These are phyloP conservation scores for Zelleria hepariella DNA, from an alignment of 2,888 invertebrate genomes.

Conservation along the genomic window DNA sequence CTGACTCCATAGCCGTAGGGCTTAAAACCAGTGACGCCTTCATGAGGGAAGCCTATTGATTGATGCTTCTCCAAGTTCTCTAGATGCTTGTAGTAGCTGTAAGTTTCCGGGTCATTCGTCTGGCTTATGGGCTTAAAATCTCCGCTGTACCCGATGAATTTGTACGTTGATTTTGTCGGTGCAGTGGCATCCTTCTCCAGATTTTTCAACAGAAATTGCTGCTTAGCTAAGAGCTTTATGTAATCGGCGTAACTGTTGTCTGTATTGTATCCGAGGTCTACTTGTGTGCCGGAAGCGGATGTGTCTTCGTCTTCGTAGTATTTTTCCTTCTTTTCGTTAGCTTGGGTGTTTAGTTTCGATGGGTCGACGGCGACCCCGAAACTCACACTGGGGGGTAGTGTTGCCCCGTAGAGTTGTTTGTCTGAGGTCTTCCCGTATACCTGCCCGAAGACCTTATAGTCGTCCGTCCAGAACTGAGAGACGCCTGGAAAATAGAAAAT, in stretches of 20 bases:
- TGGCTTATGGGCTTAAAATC: conserved; percentile 47
- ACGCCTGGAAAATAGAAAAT: conserved; percentile 48
- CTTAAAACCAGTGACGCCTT: conserved; percentile 21
- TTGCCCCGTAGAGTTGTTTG: conserved; percentile 44
- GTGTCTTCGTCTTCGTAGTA: conserved; percentile 17
- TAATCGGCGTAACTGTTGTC: conserved; percentile 15
- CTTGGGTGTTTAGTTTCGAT: conserved; percentile 19
- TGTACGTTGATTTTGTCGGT: conserved; percentile 26
- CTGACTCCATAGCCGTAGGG: conserved; percentile 22
- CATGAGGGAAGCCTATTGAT: conserved; percentile 20
- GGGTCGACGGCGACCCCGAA: conserved; percentile 22
- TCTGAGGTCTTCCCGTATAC: conserved; percentile 60
- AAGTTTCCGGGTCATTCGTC: conserved; percentile 46
- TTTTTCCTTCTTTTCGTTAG: conserved; percentile 39
- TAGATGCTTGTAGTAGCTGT: conserved; percentile 47
- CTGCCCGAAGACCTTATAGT: conserved; percentile 54
- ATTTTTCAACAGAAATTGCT: background rate
- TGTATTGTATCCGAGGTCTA: conserved; percentile 16
- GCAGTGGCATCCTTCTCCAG: conserved; percentile 12
- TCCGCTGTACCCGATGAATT: conserved; percentile 37
- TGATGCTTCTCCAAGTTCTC: conserved; percentile 28
- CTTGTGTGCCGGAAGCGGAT: conserved; percentile 15
- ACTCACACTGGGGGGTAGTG: conserved; percentile 32
- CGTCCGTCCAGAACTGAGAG: conserved; percentile 56
- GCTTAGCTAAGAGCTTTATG: background rate